Evolutionary conservation across 2,888 invertebrate species (phyloP), one percentile per base, ranked within the genome.

Genomic region (Erebia palarica): DNA sequence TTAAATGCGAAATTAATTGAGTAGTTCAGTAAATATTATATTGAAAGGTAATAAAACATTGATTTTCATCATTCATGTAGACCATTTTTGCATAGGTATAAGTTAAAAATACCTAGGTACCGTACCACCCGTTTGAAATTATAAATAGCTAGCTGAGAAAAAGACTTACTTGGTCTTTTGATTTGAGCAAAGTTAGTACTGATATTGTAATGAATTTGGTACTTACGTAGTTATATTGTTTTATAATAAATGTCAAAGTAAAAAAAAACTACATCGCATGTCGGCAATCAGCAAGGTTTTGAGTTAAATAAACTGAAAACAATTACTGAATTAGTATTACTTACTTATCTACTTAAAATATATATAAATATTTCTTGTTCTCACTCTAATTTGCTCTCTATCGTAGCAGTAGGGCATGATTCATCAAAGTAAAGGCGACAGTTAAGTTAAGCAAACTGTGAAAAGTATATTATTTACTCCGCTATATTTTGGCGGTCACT

Each of bases 371-470:
- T 67, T 47, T 57, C 16, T 10, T 58, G n/a, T 57, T 18, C 57
- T 57, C 42, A 57, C 9, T 47, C n/a, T 44, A 44, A 59, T 69
- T 51, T 58, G 59, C 59, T 47, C 16, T 44, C 10, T 64, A 21
- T 64, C 11, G 47, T 47, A n/a, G 16, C 61, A 57, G 59, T 44
- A 66, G 27, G 67, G 61, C 63, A 58, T 70, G 73, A 75, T 77
- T 75, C 70, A 77, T 77, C 75, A 77, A 73, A 71, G 65, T 71
- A 71, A 55, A 70, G 59, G 55, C 61, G 68, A 67, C 69, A 66
- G 14, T 21, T 63, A 64, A 55, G 65, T 63, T 16, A 10, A 16
- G 3, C 55, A 55, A 55, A 51, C 51, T 57, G 47, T 59, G 51
- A 71, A 69, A 72, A 65, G 75, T 71, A 73, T 36, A 68, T 69